Conservation (phyloP, 2,888 invertebrate species). For the Alsophila aescularia region DNA sequence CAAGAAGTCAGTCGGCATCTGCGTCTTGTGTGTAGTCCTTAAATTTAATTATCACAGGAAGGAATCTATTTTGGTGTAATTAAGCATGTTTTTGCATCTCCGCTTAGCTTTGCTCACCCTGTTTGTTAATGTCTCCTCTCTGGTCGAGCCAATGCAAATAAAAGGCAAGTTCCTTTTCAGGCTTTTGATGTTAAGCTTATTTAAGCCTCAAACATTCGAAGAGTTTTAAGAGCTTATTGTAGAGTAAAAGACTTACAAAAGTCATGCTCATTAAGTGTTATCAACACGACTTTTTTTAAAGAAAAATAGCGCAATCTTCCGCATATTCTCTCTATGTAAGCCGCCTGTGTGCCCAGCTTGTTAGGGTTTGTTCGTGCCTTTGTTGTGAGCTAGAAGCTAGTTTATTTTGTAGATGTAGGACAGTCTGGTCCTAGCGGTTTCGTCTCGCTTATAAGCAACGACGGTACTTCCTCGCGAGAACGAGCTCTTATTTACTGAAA, state of each 20-base stretch:
- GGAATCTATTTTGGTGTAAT: conserved; percentile 2
- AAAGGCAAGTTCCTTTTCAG: neutral
- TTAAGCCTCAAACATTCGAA: neutral
- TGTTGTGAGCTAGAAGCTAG: conserved; percentile 42
- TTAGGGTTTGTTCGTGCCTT: conserved; percentile 40
- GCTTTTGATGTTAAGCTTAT: neutral
- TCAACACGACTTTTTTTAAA: conserved; percentile 1
- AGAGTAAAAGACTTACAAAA: no score
- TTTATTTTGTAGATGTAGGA: conserved; percentile 45
- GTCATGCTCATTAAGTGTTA: neutral
- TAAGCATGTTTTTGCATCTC: neutral
- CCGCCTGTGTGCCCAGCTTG: conserved; percentile 34
- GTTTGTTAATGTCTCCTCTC: neutral
- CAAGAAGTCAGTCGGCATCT: no score
- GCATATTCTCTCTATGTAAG: conserved; percentile 6
- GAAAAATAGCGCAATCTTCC: neutral
- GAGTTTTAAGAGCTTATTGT: neutral
- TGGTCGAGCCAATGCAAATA: conserved; percentile 1
- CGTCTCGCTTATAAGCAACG: conserved; percentile 45
- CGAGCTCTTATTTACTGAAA: conserved; percentile 62
- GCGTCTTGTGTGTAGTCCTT: no score
- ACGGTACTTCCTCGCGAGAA: conserved; percentile 63
- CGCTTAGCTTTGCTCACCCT: conserved; percentile 18
- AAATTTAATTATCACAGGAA: neutral
- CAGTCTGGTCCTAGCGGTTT: conserved; percentile 40